These are phyloP conservation scores for Paelopatides confundens DNA, from an alignment of 53 echinoderm and acorn worm species.

Conservation along the genomic window DNA sequence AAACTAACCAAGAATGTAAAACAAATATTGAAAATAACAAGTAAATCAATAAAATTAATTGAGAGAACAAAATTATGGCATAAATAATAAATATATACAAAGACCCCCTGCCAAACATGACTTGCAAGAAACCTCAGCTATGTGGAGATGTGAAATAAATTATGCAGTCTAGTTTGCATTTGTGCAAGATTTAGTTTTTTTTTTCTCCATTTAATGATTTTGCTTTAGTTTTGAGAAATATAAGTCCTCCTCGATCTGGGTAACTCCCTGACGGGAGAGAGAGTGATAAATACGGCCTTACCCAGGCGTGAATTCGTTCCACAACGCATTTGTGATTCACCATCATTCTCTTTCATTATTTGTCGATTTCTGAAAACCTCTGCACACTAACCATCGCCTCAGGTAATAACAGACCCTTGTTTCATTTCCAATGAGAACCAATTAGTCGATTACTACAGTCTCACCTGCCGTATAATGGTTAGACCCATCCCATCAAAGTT, in stretches of 20 bases:
- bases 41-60: no score
- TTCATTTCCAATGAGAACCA: slow-evolving; percentile 24
- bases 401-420: neutral
- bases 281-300: neutral
- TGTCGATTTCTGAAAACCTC: neutral
- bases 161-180: neutral
- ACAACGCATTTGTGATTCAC: neutral
- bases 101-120: no score
- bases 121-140: neutral
- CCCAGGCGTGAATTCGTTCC: neutral
- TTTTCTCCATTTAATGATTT: neutral
- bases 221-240: neutral
- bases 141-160: neutral
- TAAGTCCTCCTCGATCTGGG: neutral
- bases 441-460: neutral
- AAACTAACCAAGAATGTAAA: no score
- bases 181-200: neutral
- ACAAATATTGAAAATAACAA: no score
- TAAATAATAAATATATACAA: no score
- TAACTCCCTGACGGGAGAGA: neutral
- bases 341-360: neutral
- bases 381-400: neutral
- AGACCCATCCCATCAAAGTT: neutral
- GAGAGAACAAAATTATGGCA: no score
- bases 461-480: slow-evolving; percentile 15